Percentiles rank a stretch among this genome's conserved stretches.
Evolutionary conservation across 2,113 vertebrate species (phyloP).

Genomic region (Miniopterus natalensis): DNA sequence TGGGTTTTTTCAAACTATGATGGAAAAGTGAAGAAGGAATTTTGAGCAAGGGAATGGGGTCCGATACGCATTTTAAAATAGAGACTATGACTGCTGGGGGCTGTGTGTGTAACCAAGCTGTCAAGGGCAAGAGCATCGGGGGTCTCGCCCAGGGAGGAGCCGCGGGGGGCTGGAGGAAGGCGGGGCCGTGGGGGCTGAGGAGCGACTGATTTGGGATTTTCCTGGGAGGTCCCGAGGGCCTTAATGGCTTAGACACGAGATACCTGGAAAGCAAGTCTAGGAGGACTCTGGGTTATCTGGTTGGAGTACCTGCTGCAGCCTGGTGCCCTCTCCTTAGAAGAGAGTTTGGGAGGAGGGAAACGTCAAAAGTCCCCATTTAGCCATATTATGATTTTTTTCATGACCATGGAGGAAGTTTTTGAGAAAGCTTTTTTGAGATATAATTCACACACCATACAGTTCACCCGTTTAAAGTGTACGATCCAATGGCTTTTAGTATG

Average conservation of each 20-base stretch:
- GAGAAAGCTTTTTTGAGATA: not conserved
- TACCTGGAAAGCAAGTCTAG: not conserved
- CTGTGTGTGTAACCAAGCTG: not conserved
- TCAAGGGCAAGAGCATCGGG: not conserved
- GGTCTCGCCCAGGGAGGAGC: not conserved
- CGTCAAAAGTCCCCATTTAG: not conserved
- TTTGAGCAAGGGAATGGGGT: not conserved
- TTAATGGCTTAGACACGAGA: not conserved
- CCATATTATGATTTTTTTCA: not conserved
- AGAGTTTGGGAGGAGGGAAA: not conserved
- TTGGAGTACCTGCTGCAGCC: not conserved
- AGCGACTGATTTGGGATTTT: not conserved
- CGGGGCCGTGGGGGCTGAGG: not conserved
- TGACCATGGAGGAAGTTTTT: not conserved
- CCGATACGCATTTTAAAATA: not conserved
- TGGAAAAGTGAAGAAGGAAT: not conserved
- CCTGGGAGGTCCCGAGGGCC: not conserved
- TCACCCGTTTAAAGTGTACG: not conserved
- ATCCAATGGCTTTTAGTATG: not conserved
- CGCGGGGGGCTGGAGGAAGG: not conserved
- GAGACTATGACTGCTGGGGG: too few relatives aligned
- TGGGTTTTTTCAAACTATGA: not conserved
- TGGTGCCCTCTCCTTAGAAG: not conserved
- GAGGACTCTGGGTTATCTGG: not conserved
- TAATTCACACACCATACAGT: not conserved